Base-by-base conservation (phyloP, 2,888 invertebrate genomes). In the Lycia hirtaria region DNA sequence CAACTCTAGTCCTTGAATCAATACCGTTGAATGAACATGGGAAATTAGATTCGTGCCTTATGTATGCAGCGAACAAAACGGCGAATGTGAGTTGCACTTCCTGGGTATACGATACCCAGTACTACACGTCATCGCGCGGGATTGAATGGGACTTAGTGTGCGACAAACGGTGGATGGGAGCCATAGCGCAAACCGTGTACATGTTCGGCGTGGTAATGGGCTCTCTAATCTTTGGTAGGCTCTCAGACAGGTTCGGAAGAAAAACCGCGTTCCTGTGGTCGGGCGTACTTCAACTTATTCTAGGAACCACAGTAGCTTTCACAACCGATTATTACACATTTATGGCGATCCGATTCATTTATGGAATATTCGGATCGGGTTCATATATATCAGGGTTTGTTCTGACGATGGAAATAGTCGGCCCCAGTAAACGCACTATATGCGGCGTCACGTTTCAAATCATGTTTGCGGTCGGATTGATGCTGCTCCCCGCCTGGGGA, bases 121-220 rank as follows among this genome's bases (percentile, higher is more conserved):
- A 95, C 76, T 96, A 95, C 71, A 85, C 94, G 56, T 94, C 95
- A 0, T 96, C 97, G 0, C 93, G 96, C 22, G 95, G 94, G 1
- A 96, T 96, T 24, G 96, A 97, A 81, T 97, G 97, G 97, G 87
- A 95, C 77, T 95, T 97, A 57, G 97, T 97, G 0, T 97, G 97
- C 79, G 93, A 94, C 62, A 90, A 93, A 32, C 93, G 96, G 38
- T 97, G 97, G 97, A 95, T 96, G 95, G 96, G 96, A 1, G 95
- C 97, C 0, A 83, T 95, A 0, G 95, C 96, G 0, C 97, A 97
- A 76, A 95, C 96, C 0, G 85, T 93, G 1, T 96, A 95, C 79
- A 97, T 97, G 97, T 93, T 97, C 73, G 97, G 97, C 5, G 96
- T 96, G 3, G 95, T 97, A 65, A 89, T 94, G 0, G 97, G 97